phyloP scores from a whole-genome alignment of 2,888 invertebrate genomes.

The Zele albiditarsus region DNA sequence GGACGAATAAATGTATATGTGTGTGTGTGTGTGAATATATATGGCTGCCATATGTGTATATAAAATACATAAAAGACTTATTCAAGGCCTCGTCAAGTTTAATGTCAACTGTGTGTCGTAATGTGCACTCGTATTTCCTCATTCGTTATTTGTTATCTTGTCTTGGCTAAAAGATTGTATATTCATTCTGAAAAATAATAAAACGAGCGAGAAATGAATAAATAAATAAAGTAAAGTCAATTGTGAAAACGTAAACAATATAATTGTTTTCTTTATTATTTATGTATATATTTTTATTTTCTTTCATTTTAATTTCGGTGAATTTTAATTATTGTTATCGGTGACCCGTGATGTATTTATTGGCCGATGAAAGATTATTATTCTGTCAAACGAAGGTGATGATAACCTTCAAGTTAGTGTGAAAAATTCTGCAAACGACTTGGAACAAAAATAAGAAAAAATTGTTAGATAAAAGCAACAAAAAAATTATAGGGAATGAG shows the following conservation, averaged over 20 bases:
- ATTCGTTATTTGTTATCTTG: slow-evolving; percentile 3
- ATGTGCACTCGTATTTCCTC: slow-evolving; percentile 1
- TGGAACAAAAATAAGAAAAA: neutral
- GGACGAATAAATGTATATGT: neutral
- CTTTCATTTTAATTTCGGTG: neutral
- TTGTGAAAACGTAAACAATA: neutral
- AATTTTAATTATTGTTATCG: neutral
- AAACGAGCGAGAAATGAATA: neutral
- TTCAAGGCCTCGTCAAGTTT: slow-evolving; percentile 1
- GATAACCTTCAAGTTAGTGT: neutral
- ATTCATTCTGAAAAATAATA: neutral
- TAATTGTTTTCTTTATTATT: neutral
- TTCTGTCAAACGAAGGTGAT: neutral
- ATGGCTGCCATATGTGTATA: neutral
- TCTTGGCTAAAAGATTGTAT: neutral
- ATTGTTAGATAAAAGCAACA: neutral
- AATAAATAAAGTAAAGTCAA: neutral
- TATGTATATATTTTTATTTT: neutral
- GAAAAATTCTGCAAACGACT: neutral
- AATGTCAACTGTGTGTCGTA: slow-evolving; percentile 13
- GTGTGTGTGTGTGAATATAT: neutral
- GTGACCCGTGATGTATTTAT: neutral
- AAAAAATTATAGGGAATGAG: neutral
- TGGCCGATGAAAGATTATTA: neutral
- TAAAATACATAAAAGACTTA: neutral